Percentiles rank a stretch among this genome's conserved stretches.
Conservation (phyloP, 1,140 invertebrate genomes). For the Ceratina australensis region DNA sequence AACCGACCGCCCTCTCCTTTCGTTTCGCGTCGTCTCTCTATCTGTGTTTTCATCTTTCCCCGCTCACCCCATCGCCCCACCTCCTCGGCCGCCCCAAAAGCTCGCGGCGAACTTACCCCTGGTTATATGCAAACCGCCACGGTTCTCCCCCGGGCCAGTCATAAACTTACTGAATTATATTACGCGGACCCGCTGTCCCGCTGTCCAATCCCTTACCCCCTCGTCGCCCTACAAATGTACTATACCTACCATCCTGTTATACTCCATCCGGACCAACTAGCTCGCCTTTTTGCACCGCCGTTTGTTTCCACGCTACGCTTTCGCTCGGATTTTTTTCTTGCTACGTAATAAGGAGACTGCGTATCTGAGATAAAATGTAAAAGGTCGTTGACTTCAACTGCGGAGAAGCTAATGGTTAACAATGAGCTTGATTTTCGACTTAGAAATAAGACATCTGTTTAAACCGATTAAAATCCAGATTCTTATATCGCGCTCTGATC, state of each 20-base stretch:
- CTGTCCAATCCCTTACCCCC: constrained; percentile 52
- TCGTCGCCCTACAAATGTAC: constrained; percentile 35
- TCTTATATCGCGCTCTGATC: too few species aligned
- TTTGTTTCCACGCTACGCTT: constrained; percentile 14
- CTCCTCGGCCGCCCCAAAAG: constrained; percentile 49
- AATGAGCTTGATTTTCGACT: too few species aligned
- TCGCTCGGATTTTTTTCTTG: constrained; percentile 30
- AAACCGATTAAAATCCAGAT: too few species aligned
- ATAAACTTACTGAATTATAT: constrained; percentile 80
- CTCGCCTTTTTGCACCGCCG: constrained; percentile 20
- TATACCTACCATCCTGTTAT: background rate
- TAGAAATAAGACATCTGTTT: background rate
- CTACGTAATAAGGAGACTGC: constrained; percentile 5
- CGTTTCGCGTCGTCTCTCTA: constrained; percentile 50
- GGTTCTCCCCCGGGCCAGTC: constrained; percentile 75
- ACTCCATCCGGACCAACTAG: constrained; percentile 3
- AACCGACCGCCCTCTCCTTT: constrained; percentile 67
- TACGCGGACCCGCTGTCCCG: constrained; percentile 72
- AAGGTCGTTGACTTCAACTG: background rate
- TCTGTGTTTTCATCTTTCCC: constrained; percentile 45
- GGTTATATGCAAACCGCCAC: constrained; percentile 79
- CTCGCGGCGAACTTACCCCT: constrained; percentile 75
- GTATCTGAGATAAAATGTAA: background rate
- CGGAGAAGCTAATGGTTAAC: too few species aligned
- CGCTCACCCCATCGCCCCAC: background rate